These are phyloP conservation scores for Laupala kohalensis DNA, from an alignment of 1,140 invertebrate species.

Conservation along the genomic window DNA sequence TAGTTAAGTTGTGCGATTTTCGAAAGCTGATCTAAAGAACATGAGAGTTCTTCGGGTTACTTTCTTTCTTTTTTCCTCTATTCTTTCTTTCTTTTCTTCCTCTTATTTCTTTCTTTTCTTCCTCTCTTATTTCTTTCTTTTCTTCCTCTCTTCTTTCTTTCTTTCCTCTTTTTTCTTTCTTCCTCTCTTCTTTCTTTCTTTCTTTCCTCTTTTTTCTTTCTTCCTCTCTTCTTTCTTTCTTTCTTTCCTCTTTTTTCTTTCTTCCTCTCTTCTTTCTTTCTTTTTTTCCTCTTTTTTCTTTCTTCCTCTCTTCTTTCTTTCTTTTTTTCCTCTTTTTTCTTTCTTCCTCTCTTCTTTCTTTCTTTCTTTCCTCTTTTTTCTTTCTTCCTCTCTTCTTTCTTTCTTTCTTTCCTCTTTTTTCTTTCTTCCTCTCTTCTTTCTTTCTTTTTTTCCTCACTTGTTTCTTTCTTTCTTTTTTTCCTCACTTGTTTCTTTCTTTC, in stretches of 20 bases:
- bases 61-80: too few relatives aligned
- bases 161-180: slow-evolving; percentile 2
- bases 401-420: neutral
- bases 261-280: neutral
- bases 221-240: neutral
- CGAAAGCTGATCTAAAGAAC: too few relatives aligned
- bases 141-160: neutral
- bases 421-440: neutral
- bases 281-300: neutral
- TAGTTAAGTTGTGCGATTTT: too few relatives aligned
- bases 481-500: too few relatives aligned
- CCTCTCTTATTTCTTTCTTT: too few relatives aligned
- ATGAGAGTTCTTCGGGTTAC: too few relatives aligned
- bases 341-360: neutral
- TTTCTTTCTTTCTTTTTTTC: neutral
- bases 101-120: too few relatives aligned
- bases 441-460: neutral
- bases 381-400: neutral
- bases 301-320: neutral
- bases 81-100: too few relatives aligned
- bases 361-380: neutral
- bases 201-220: neutral
- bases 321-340: neutral
- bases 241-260: neutral
- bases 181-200: slow-evolving; percentile 4